Evolutionary conservation across 2,113 vertebrate species (phyloP).

Genomic region (Malaclemys terrapin): DNA sequence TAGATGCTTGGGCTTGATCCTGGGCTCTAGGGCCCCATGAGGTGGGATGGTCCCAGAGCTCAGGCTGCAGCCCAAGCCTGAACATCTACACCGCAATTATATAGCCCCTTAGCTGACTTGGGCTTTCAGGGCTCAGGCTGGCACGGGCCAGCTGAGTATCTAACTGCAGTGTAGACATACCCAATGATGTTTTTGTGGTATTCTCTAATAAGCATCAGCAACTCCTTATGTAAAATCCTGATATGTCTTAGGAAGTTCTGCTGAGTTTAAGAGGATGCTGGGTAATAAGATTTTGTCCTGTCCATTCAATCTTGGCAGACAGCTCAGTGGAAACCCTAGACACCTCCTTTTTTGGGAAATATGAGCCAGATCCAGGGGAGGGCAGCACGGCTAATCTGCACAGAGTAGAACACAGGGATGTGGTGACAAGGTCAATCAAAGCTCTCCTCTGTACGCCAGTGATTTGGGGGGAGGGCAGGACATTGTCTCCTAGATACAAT

Average conservation of each 20-base stretch:
- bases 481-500: neutral
- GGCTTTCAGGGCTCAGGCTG: no score
- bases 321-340: neutral
- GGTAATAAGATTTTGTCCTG: neutral
- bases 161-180: neutral
- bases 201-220: neutral
- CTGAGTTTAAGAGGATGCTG: neutral
- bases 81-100: neutral
- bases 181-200: neutral
- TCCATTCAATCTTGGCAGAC: neutral
- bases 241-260: neutral
- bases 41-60: neutral
- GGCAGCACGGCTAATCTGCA: neutral
- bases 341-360: neutral
- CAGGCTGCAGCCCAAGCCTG: neutral
- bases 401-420: neutral
- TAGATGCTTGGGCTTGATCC: neutral
- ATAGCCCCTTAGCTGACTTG: neutral
- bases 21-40: neutral
- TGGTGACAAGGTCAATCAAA: neutral
- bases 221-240: neutral
- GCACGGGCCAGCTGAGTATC: neutral
- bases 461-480: neutral
- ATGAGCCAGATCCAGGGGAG: neutral
- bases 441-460: neutral